Percentiles rank a stretch among this genome's conserved stretches.
Conservation (phyloP, 2,113 vertebrate species). For the Bolborhynchus lineola region DNA sequence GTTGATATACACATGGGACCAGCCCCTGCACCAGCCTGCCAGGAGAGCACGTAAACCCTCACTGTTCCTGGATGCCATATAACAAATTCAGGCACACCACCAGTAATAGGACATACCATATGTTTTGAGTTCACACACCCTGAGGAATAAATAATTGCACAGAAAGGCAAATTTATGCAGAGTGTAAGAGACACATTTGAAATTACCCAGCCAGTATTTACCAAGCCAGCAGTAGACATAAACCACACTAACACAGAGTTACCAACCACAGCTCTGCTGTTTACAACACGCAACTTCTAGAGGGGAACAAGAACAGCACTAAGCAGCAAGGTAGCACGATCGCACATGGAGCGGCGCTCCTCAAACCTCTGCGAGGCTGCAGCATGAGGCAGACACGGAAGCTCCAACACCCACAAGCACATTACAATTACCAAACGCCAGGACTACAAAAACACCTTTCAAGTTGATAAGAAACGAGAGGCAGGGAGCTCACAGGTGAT, state of each 20-base stretch:
- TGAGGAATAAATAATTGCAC: not conserved
- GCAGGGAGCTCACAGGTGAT: not conserved
- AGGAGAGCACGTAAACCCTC: not conserved
- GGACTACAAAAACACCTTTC: not conserved
- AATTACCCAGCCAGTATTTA: not conserved
- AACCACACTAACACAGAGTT: not conserved
- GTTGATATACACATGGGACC: not conserved
- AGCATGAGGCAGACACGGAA: not conserved
- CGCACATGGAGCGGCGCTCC: not conserved
- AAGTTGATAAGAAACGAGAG: not conserved
- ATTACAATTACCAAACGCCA: not conserved
- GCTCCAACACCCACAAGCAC: not conserved
- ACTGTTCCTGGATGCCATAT: fast-evolving
- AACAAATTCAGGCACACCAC: not conserved
- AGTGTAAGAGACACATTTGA: not conserved
- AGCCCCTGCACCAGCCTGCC: too few species aligned
- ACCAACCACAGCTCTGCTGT: not conserved
- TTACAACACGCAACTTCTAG: not conserved
- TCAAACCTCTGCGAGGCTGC: not conserved
- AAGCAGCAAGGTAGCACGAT: not conserved
- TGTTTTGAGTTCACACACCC: not conserved
- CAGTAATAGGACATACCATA: fast-evolving
- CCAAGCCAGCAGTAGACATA: not conserved
- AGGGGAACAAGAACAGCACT: not conserved
- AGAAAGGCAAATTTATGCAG: not conserved